Percentiles rank a stretch among this genome's conserved stretches.
Evolutionary conservation across 2,113 vertebrate species (phyloP).

Genomic region (Sander lucioperca): DNA sequence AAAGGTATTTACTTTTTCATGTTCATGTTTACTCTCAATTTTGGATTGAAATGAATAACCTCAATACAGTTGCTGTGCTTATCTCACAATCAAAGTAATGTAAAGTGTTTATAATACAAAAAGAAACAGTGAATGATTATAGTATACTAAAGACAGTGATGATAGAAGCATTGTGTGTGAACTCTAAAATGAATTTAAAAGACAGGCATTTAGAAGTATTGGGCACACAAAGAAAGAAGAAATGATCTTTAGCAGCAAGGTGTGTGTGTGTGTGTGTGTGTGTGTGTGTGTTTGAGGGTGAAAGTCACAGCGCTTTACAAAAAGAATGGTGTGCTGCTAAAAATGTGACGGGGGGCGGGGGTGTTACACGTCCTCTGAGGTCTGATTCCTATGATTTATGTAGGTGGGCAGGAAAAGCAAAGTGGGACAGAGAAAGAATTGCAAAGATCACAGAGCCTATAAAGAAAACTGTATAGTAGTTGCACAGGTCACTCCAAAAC

Average conservation of each 20-base stretch:
- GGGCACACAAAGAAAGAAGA: neutral
- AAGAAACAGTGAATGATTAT: neutral
- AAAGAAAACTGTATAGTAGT: conserved; percentile 41
- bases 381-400: conserved; percentile 58
- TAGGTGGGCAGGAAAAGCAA: conserved; percentile 53
- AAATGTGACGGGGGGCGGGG: neutral
- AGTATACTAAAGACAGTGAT: neutral
- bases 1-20: conserved; percentile 70
- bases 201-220: neutral
- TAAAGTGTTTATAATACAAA: conserved; percentile 8
- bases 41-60: neutral
- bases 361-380: conserved; percentile 33
- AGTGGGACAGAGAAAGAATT: conserved; percentile 53
- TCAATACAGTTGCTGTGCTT: neutral
- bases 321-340: conserved; percentile 35
- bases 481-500: conserved; percentile 20
- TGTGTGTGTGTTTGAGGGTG: neutral
- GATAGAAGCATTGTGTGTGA: conserved; percentile 6
- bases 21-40: neutral
- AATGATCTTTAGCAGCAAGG: neutral
- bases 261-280: neutral
- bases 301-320: conserved; percentile 10
- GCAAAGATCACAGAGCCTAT: conserved; percentile 40
- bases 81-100: conserved; percentile 7
- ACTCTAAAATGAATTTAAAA: neutral